These are phyloP conservation scores for Catharus ustulatus DNA, from an alignment of 2,797 vertebrate genomes.

Conservation along the genomic window DNA sequence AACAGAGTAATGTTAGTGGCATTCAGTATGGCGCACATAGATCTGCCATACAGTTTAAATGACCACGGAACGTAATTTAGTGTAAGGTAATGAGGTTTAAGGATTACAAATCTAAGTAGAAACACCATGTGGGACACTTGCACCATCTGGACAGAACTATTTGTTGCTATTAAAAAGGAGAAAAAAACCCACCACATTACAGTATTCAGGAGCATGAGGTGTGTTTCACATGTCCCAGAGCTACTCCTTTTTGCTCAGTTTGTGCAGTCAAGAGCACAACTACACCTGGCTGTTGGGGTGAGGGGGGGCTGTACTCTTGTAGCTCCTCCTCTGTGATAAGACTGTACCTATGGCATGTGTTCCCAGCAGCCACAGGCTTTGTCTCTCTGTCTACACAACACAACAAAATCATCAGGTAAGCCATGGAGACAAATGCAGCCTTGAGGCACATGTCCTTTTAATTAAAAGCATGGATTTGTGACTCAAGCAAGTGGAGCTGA, in stretches of 20 bases:
- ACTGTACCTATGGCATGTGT: background rate
- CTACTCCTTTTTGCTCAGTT: background rate
- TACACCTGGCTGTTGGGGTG: background rate
- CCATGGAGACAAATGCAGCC: background rate
- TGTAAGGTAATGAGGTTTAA: constrained; percentile 20
- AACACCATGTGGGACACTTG: background rate
- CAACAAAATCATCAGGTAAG: background rate
- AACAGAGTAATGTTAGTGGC: background rate
- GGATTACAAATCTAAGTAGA: background rate
- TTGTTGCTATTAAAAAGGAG: background rate
- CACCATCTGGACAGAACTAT: background rate
- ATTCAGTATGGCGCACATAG: background rate
- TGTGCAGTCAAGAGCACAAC: background rate
- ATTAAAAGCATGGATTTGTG: background rate
- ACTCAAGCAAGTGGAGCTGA: background rate
- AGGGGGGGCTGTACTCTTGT: background rate
- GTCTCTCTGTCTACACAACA: background rate
- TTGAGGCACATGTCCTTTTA: background rate
- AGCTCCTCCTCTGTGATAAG: background rate
- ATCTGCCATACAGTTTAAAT: background rate
- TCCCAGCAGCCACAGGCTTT: background rate
- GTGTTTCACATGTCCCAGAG: background rate
- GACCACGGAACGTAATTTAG: background rate
- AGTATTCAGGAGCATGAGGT: background rate
- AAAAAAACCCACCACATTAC: background rate